Conservation (phyloP, 2,797 vertebrate species). For the Lepilemur septentrionalis region DNA sequence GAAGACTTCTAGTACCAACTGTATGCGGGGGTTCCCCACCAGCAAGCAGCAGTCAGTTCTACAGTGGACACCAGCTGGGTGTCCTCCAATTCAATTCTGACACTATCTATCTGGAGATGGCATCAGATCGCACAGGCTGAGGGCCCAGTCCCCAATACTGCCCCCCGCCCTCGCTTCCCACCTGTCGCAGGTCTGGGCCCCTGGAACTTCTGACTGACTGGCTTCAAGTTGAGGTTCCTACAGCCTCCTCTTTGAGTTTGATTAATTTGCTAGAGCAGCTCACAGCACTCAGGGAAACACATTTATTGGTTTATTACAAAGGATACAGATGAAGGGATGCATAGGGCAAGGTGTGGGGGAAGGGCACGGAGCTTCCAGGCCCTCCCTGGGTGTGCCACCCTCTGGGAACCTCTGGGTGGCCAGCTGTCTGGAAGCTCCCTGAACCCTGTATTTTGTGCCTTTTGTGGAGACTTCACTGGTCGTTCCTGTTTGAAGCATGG, state of each 20-base stretch:
- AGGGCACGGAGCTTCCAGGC: background rate
- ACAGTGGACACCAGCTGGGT: too few relatives aligned
- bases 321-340: background rate
- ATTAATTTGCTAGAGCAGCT: background rate
- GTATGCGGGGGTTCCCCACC: too few relatives aligned
- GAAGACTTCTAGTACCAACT: too few relatives aligned
- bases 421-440: background rate
- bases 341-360: background rate
- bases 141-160: too few relatives aligned
- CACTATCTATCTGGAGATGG: too few relatives aligned
- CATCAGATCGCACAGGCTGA: too few relatives aligned
- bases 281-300: background rate
- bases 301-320: background rate
- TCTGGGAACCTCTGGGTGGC: background rate
- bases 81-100: too few relatives aligned
- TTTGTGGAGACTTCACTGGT: background rate
- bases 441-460: background rate
- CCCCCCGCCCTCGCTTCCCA: too few relatives aligned
- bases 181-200: too few relatives aligned
- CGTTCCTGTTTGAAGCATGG: background rate
- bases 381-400: background rate
- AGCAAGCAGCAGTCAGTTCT: too few relatives aligned
- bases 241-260: background rate
- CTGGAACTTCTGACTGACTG: too few relatives aligned
- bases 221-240: too few relatives aligned